phyloP scores from a whole-genome alignment of 2,797 vertebrate species.

The Paguma larvata region DNA sequence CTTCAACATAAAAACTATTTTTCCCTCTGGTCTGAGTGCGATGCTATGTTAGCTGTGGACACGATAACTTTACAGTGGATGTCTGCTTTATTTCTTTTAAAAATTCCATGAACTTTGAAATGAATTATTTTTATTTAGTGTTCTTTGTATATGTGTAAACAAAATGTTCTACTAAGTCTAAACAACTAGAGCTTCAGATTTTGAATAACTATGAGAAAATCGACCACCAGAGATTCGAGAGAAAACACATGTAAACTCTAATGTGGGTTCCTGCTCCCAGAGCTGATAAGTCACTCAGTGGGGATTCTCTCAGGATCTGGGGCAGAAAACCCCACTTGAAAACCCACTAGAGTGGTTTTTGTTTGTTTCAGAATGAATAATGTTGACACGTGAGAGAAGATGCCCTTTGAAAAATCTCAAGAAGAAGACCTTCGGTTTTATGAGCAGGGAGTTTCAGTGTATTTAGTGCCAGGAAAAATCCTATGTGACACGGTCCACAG shows the following conservation, averaged over 20 bases:
- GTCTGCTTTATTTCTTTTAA: constrained; percentile 77
- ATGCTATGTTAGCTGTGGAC: constrained; percentile 46
- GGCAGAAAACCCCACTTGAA: constrained; percentile 46
- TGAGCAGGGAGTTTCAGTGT: neutral
- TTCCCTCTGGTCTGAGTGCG: neutral
- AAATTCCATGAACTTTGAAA: constrained; percentile 78
- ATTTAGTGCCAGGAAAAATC: constrained; percentile 34
- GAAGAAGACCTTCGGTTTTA: constrained; percentile 34
- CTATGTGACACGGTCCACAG: neutral
- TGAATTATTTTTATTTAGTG: constrained; percentile 80
- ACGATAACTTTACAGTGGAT: neutral
- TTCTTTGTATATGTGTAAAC: constrained; percentile 82
- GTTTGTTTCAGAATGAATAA: neutral
- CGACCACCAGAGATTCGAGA: constrained; percentile 64
- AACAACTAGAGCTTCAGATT: constrained; percentile 83
- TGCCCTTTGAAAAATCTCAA: constrained; percentile 33
- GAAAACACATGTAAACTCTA: constrained; percentile 63
- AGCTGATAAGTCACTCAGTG: constrained; percentile 74
- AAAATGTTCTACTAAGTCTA: constrained; percentile 84
- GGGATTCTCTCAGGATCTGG: constrained; percentile 70
- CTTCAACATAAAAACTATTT: neutral
- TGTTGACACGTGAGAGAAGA: neutral
- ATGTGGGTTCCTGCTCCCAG: constrained; percentile 23
- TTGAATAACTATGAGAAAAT: constrained; percentile 84
- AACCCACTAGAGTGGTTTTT: neutral